These are phyloP conservation scores for Istiophorus platypterus DNA, from an alignment of 2,113 vertebrate species.

Conservation along the genomic window DNA sequence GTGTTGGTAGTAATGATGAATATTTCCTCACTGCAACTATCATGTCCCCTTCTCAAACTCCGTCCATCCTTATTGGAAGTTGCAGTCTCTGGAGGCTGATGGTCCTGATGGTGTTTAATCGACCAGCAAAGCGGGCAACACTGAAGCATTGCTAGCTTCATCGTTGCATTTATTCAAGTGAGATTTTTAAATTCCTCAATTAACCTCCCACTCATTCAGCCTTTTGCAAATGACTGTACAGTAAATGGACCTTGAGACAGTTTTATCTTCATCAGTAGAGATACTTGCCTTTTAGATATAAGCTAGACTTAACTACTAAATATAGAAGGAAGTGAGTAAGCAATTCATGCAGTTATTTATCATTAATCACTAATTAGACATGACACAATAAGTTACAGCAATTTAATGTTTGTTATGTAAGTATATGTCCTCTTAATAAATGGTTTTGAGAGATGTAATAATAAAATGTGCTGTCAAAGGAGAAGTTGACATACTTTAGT, in stretches of 20 bases:
- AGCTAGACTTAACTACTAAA: constrained; percentile 1
- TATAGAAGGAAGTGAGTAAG: not conserved
- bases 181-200: constrained; percentile 45
- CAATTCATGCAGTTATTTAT: not conserved
- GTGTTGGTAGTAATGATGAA: not conserved
- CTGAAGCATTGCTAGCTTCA: constrained; percentile 30
- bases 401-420: too few relatives aligned
- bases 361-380: not conserved
- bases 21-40: constrained; percentile 11
- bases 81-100: constrained; percentile 32
- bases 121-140: constrained; percentile 38
- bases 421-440: not conserved
- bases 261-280: constrained; percentile 36
- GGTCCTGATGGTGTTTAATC: constrained; percentile 54
- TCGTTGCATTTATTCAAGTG: constrained; percentile 22
- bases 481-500: not conserved
- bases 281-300: constrained; percentile 19
- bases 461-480: too few relatives aligned
- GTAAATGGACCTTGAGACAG: constrained; percentile 49
- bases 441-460: not conserved
- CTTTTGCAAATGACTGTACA: constrained; percentile 21
- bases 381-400: not conserved
- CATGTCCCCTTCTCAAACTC: not conserved
- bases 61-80: constrained; percentile 24
- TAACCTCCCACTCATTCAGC: constrained; percentile 47